Percentiles rank a stretch among this genome's conserved stretches.
Conservation (phyloP, 2,888 invertebrate genomes). For the Stenoptilia bipunctidactyla region DNA sequence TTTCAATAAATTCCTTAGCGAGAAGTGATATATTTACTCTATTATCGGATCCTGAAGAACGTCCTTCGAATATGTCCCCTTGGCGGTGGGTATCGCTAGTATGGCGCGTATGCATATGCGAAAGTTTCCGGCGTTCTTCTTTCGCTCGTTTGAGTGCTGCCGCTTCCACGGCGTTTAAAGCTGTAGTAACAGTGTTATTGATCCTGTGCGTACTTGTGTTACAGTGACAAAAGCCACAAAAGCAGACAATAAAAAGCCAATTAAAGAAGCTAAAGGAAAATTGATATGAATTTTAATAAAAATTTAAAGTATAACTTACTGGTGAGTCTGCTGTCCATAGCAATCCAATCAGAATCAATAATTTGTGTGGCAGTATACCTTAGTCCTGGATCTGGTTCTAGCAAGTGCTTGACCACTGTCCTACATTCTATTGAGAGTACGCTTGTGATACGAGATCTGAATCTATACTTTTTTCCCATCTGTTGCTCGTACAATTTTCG, state of each 20-base stretch:
- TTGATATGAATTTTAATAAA: too few species aligned
- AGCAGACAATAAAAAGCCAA: too few species aligned
- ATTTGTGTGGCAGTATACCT: conserved; percentile 72
- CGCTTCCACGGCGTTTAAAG: conserved; percentile 72
- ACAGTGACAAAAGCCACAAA: too few species aligned
- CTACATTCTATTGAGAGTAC: conserved; percentile 73
- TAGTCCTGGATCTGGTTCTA: conserved; percentile 77
- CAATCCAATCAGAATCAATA: conserved; percentile 74
- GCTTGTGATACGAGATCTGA: conserved; percentile 72
- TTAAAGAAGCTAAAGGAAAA: not conserved
- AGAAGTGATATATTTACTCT: conserved; percentile 24
- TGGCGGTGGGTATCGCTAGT: conserved; percentile 32
- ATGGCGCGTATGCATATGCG: conserved; percentile 30
- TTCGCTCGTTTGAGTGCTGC: conserved; percentile 71
- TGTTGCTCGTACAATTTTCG: conserved; percentile 76
- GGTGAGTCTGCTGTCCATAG: conserved; percentile 75
- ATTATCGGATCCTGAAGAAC: conserved; percentile 27
- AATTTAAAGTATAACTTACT: too few species aligned
- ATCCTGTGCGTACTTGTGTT: not conserved
- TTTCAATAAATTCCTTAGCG: not conserved
- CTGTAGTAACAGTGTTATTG: conserved; percentile 20
- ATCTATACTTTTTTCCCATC: conserved; percentile 74
- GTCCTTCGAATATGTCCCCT: conserved; percentile 46
- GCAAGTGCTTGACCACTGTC: conserved; percentile 70
- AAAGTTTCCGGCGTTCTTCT: conserved; percentile 51